phyloP scores from a whole-genome alignment of 2,888 invertebrate species.

The Troides aeacus region DNA sequence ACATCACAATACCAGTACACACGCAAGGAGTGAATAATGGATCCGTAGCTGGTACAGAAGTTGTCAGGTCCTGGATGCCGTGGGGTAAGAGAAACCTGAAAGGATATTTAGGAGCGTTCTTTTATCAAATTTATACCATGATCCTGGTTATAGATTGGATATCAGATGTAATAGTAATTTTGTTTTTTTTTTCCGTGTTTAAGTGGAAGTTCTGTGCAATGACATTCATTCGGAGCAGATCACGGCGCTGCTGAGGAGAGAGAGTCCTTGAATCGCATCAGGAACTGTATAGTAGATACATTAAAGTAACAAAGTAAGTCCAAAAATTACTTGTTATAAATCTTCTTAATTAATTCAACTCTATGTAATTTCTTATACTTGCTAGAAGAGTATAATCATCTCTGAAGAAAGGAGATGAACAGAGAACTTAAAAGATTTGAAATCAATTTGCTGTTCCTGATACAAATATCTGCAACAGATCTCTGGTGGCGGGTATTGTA shows the following conservation, averaged over 20 bases:
- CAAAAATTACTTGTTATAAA: not conserved
- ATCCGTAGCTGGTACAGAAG: not conserved
- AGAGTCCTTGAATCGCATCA: slow-evolving; percentile 2
- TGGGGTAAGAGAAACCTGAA: no score
- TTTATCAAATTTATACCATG: slow-evolving; percentile 2
- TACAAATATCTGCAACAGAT: no score
- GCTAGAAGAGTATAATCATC: no score
- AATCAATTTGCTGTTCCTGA: no score
- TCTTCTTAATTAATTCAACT: no score
- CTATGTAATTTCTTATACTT: not conserved
- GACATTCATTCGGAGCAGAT: slow-evolving; percentile 10
- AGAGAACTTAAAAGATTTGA: no score
- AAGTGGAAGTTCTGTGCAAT: slow-evolving; percentile 15
- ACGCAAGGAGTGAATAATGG: slow-evolving; percentile 7
- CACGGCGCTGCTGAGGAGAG: not conserved
- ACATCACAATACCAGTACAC: not conserved
- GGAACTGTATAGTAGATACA: slow-evolving; percentile 11
- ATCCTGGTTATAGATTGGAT: slow-evolving; percentile 5
- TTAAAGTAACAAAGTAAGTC: slow-evolving; percentile 11
- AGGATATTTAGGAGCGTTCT: not conserved
- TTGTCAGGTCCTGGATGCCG: no score
- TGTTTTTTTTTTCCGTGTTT: slow-evolving; percentile 17
- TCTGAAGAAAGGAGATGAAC: no score
- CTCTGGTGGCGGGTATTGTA: no score
- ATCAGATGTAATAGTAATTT: not conserved